Conservation (phyloP, 2,888 invertebrate species). For the Spatulosminthurus flaviceps region DNA sequence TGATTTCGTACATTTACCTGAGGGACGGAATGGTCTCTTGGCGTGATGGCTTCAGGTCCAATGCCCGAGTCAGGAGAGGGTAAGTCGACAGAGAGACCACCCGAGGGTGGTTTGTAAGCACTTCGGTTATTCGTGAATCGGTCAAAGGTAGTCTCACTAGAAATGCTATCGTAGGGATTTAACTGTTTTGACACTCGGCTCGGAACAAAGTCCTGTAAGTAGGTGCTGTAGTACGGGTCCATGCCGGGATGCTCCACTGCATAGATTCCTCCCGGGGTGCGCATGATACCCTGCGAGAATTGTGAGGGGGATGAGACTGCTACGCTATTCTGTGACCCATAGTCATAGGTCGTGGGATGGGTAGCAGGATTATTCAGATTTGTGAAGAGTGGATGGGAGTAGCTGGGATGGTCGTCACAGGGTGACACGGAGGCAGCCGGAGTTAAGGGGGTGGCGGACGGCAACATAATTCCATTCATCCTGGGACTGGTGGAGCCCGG, state of each 20-base stretch:
- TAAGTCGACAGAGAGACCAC: slow-evolving; percentile 82
- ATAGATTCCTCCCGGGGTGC: slow-evolving; percentile 41
- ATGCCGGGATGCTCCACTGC: slow-evolving; percentile 56
- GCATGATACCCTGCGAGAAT: slow-evolving; percentile 45
- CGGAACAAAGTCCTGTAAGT: slow-evolving; percentile 69
- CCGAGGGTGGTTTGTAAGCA: slow-evolving; percentile 66
- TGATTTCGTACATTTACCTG: slow-evolving; percentile 64
- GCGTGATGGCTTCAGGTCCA: slow-evolving; percentile 91
- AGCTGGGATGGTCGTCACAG: slow-evolving; percentile 54
- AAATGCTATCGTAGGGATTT: slow-evolving; percentile 62
- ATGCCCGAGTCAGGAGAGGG: slow-evolving; percentile 96
- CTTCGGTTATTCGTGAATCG: slow-evolving; percentile 68
- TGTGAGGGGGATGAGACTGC: slow-evolving; percentile 59
- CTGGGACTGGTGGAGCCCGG: slow-evolving; percentile 55
- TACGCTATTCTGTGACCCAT: slow-evolving; percentile 53
- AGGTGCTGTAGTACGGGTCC: slow-evolving; percentile 73
- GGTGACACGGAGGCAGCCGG: slow-evolving; percentile 50
- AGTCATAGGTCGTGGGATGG: slow-evolving; percentile 52
- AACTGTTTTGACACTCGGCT: slow-evolving; percentile 58
- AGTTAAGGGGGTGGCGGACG: slow-evolving; percentile 43
- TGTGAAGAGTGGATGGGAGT: slow-evolving; percentile 59
- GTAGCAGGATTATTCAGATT: slow-evolving; percentile 58
- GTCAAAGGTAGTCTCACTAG: slow-evolving; percentile 70
- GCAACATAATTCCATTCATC: slow-evolving; percentile 54
- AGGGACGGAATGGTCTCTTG: slow-evolving; percentile 79